Conservation (phyloP, 2,888 invertebrate genomes). For the Chorisops tibialis region DNA sequence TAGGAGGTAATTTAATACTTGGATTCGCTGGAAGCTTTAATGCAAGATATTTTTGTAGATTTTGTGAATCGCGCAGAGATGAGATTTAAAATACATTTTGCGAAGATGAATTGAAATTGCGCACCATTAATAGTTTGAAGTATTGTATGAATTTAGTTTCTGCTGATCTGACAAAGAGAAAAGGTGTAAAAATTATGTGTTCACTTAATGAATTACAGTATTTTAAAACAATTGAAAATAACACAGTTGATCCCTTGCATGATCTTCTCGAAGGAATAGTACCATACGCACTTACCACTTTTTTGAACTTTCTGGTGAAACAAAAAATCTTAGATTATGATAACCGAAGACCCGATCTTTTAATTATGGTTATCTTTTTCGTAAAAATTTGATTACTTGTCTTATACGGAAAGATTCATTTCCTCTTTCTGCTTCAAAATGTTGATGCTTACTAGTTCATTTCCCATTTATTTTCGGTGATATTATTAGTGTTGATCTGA, state of each 20-base stretch:
- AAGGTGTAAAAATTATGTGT: slow-evolving; percentile 17
- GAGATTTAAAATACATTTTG: slow-evolving; percentile 21
- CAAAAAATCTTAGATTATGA: slow-evolving; percentile 17
- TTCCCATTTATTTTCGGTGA: slow-evolving; percentile 29
- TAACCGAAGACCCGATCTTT: slow-evolving; percentile 26
- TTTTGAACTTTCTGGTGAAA: slow-evolving; percentile 21
- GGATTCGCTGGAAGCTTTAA: slow-evolving; percentile 25
- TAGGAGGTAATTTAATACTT: slow-evolving; percentile 24
- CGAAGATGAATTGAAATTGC: slow-evolving; percentile 17
- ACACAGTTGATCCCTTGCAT: slow-evolving; percentile 30
- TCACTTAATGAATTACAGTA: slow-evolving; percentile 23
- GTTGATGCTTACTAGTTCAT: slow-evolving; percentile 22
- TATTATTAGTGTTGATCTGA: background rate
- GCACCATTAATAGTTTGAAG: background rate
- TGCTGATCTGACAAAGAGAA: background rate
- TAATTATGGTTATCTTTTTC: slow-evolving; percentile 17
- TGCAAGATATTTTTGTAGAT: slow-evolving; percentile 23
- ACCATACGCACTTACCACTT: slow-evolving; percentile 17
- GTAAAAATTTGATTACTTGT: slow-evolving; percentile 19
- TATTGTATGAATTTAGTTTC: no score
- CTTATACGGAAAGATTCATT: slow-evolving; percentile 23
- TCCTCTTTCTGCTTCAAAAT: slow-evolving; percentile 23
- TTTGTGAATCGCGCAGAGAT: slow-evolving; percentile 25
- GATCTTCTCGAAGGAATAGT: slow-evolving; percentile 29
- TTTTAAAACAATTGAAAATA: slow-evolving; percentile 22